These are phyloP conservation scores for Diuraphis noxia DNA, from an alignment of 1,140 invertebrate species.

Conservation along the genomic window DNA sequence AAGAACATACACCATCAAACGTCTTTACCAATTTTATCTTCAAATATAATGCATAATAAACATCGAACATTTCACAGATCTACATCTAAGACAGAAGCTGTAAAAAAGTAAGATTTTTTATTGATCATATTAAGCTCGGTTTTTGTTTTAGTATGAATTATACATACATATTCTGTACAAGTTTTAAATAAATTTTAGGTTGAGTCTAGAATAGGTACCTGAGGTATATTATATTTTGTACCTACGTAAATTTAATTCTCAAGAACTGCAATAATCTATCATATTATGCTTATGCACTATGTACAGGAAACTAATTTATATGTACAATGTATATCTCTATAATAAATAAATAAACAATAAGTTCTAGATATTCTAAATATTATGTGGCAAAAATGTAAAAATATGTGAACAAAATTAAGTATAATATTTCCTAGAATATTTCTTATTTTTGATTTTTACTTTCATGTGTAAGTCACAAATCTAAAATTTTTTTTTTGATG, in stretches of 20 bases:
- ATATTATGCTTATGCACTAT: neutral
- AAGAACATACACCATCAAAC: conserved; percentile 56
- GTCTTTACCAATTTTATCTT: conserved; percentile 56
- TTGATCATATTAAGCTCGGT: no score
- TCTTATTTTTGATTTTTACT: no score
- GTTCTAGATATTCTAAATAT: no score
- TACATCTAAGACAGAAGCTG: conserved; percentile 56
- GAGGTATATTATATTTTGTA: neutral
- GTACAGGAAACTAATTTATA: neutral
- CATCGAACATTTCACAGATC: conserved; percentile 51
- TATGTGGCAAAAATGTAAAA: no score
- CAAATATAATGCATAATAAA: conserved; percentile 54
- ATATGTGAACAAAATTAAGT: no score
- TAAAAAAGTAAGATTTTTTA: conserved; percentile 59
- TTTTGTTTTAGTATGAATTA: neutral
- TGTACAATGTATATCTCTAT: neutral
- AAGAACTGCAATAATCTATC: neutral
- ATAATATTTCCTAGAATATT: no score
- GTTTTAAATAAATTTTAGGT: neutral
- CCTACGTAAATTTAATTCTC: neutral
- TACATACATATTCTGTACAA: neutral
- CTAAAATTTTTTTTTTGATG: no score
- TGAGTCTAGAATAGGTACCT: neutral
- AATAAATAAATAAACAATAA: no score
- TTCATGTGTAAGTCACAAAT: no score